Percentiles rank a stretch among this genome's conserved stretches.
These are phyloP conservation scores for Zoanthus gigantus DNA, from an alignment of 92 coral and sea anemone genomes.

Conservation along the genomic window DNA sequence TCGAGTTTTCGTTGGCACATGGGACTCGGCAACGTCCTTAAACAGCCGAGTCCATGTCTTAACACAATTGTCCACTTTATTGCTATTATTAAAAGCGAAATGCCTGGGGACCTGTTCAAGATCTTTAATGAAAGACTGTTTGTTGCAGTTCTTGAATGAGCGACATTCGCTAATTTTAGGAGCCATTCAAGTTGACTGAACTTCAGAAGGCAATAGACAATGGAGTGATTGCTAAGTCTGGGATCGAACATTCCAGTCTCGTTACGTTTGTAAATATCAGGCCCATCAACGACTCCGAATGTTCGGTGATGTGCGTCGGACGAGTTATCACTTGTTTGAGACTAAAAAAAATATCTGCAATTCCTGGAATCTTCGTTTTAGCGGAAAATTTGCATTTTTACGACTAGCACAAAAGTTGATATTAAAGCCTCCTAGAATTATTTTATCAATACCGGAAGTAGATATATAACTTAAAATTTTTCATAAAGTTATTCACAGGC, in stretches of 20 bases:
- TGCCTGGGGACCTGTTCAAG: conserved; percentile 59
- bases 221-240: conserved; percentile 54
- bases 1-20: conserved; percentile 57
- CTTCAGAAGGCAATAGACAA: conserved; percentile 53
- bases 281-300: conserved; percentile 13
- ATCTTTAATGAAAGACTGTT: conserved; percentile 53
- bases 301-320: neutral
- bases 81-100: conserved; percentile 41
- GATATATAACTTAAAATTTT: neutral
- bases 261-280: conserved; percentile 41
- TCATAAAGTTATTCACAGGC: conserved; percentile 34
- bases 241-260: conserved; percentile 51
- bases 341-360: neutral
- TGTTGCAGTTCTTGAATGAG: conserved; percentile 56
- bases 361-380: conserved; percentile 14
- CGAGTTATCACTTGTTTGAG: neutral
- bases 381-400: conserved; percentile 3
- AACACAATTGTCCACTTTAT: conserved; percentile 52
- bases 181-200: conserved; percentile 37
- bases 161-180: conserved; percentile 55
- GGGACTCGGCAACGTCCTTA: conserved; percentile 49
- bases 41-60: conserved; percentile 59
- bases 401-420: neutral
- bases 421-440: conserved; percentile 25
- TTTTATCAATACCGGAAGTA: neutral